phyloP scores from a whole-genome alignment of 2,797 vertebrate species.

The Hypotaenidia okinawae region DNA sequence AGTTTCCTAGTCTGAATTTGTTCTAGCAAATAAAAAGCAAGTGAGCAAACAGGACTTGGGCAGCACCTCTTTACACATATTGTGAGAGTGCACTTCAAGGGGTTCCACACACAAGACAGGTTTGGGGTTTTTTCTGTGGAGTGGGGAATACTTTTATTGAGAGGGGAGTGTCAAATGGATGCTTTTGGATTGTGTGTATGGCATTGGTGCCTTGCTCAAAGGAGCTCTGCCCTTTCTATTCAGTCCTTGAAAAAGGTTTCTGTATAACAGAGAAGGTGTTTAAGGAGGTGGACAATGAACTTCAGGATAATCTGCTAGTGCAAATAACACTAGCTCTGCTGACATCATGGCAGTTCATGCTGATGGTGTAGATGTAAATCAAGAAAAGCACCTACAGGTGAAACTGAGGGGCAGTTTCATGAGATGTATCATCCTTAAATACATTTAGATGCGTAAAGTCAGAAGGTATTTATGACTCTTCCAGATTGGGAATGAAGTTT shows the following conservation, averaged over 20 bases:
- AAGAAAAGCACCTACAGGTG: neutral
- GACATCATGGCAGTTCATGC: neutral
- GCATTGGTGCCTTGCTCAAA: neutral
- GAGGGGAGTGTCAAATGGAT: rapidly evolving
- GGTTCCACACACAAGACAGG: neutral
- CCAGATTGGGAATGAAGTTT: neutral
- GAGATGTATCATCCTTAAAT: neutral
- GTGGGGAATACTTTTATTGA: neutral
- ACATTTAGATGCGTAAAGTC: neutral
- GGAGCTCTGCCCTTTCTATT: neutral
- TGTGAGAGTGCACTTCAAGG: neutral
- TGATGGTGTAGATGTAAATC: neutral
- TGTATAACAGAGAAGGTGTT: neutral
- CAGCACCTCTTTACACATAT: neutral
- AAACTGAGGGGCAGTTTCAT: neutral
- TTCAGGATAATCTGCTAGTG: neutral
- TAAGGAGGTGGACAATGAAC: neutral
- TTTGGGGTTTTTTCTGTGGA: neutral
- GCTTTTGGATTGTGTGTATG: neutral
- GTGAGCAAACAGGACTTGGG: neutral
- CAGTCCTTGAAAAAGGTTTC: neutral
- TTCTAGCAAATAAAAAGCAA: neutral
- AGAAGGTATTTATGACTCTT: neutral
- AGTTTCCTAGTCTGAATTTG: neutral
- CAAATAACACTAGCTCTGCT: neutral